phyloP scores from a whole-genome alignment of 2,888 invertebrate species.

The Drosophila hamatofila region DNA sequence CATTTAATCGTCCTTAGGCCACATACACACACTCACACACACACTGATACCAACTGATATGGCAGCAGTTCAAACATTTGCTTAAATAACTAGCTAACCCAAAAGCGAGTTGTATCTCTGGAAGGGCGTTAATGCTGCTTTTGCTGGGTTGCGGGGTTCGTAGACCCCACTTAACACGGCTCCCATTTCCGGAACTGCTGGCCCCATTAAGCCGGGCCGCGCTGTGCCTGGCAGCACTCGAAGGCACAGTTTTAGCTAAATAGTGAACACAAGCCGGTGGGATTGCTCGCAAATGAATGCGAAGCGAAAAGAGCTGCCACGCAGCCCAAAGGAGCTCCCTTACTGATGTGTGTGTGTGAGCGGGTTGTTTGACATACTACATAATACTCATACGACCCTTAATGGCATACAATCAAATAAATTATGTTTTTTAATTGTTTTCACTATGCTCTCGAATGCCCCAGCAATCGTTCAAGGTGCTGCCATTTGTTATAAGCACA shows the following conservation, averaged over 20 bases:
- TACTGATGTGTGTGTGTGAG: neutral
- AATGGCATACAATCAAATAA: slow-evolving; percentile 31
- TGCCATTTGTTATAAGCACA: slow-evolving; percentile 13
- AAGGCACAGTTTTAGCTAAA: slow-evolving; percentile 54
- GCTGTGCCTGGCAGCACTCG: slow-evolving; percentile 32
- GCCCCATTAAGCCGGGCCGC: slow-evolving; percentile 48
- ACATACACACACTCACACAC: slow-evolving; percentile 19
- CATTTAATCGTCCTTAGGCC: slow-evolving; percentile 67
- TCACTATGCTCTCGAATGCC: slow-evolving; percentile 12
- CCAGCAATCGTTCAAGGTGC: slow-evolving; percentile 9
- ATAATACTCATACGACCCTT: slow-evolving; percentile 17
- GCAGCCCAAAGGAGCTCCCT: neutral
- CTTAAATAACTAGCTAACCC: slow-evolving; percentile 59
- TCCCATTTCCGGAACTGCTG: slow-evolving; percentile 42
- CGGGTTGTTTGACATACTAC: neutral
- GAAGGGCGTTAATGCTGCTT: slow-evolving; percentile 64
- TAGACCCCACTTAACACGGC: slow-evolving; percentile 71
- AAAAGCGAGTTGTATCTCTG: slow-evolving; percentile 48
- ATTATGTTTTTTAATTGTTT: slow-evolving; percentile 37
- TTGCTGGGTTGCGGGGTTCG: slow-evolving; percentile 37
- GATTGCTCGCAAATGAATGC: slow-evolving; percentile 47
- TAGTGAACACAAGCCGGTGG: slow-evolving; percentile 46
- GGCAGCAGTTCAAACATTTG: slow-evolving; percentile 45
- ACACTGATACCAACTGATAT: slow-evolving; percentile 30
- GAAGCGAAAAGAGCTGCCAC: slow-evolving; percentile 36